These are phyloP conservation scores for Oryctes rhinoceros DNA, from an alignment of 1,140 invertebrate species.

Conservation along the genomic window DNA sequence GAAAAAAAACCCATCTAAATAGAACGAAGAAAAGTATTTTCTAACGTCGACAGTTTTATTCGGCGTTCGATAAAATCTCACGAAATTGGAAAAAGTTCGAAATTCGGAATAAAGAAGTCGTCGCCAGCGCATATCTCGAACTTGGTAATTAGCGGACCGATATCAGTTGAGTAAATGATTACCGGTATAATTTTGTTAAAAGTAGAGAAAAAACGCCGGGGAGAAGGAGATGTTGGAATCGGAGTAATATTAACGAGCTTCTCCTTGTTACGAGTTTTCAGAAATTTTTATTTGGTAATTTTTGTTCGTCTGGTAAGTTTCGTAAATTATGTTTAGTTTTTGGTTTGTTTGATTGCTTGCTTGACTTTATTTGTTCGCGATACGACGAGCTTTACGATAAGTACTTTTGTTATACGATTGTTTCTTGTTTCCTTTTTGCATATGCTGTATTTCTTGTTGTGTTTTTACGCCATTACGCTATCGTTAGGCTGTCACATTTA, in stretches of 20 bases:
- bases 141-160: slow-evolving; percentile 9
- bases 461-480: too few species aligned
- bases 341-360: not conserved
- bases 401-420: too few species aligned
- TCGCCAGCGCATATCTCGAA: not conserved
- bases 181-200: slow-evolving; percentile 18
- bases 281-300: not conserved
- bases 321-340: not conserved
- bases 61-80: not conserved
- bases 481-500: too few species aligned
- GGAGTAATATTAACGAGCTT: not conserved
- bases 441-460: too few species aligned
- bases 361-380: not conserved
- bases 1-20: too few species aligned
- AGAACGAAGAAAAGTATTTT: not conserved
- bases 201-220: not conserved
- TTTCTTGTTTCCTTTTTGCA: too few species aligned
- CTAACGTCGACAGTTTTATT: not conserved
- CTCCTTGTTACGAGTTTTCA: not conserved
- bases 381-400: not conserved
- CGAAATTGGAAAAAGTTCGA: slow-evolving; percentile 33
- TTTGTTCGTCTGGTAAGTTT: slow-evolving; percentile 22
- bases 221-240: not conserved
- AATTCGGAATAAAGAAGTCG: slow-evolving; percentile 21
- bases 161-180: slow-evolving; percentile 23